These are phyloP conservation scores for Chlamydotis undulata DNA, from an alignment of 2,113 vertebrate genomes.

Conservation along the genomic window DNA sequence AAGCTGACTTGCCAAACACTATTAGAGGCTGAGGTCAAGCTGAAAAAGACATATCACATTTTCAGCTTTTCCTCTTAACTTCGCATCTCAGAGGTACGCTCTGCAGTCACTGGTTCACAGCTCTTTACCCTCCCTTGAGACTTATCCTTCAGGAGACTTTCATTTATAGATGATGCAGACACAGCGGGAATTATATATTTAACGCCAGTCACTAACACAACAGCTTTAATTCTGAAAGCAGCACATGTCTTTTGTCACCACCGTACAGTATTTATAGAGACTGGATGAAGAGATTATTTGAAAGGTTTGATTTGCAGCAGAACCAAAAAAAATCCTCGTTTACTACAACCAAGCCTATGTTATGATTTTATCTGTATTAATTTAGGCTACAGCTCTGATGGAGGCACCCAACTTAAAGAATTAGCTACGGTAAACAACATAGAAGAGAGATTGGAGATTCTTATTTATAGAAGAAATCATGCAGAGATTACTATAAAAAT, in stretches of 20 bases:
- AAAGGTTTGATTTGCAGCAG: background rate
- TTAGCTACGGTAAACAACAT: conserved; percentile 1
- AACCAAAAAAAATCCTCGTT: conserved; percentile 19
- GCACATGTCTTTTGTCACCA: conserved; percentile 15
- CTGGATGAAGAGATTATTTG: background rate
- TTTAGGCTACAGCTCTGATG: background rate
- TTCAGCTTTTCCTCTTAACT: conserved; percentile 47
- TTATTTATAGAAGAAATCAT: conserved; percentile 36
- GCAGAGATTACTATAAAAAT: background rate
- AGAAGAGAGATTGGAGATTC: background rate
- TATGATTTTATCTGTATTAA: background rate
- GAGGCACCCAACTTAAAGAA: background rate
- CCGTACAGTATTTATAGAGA: background rate
- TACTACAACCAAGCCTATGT: background rate
- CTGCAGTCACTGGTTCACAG: background rate
- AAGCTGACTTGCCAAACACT: conserved; percentile 56
- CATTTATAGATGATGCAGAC: conserved; percentile 18
- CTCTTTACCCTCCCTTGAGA: conserved; percentile 26
- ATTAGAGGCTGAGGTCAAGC: conserved; percentile 63
- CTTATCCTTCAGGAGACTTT: conserved; percentile 13
- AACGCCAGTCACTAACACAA: background rate
- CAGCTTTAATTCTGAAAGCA: conserved; percentile 20
- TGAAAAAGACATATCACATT: conserved; percentile 41
- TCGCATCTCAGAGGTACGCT: background rate
- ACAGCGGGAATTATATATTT: conserved; percentile 26